A percentile compares a stretch with the other conserved stretches of the same genome.
phyloP scores from a whole-genome alignment of 2,797 vertebrate genomes.

The Parambassis ranga region DNA sequence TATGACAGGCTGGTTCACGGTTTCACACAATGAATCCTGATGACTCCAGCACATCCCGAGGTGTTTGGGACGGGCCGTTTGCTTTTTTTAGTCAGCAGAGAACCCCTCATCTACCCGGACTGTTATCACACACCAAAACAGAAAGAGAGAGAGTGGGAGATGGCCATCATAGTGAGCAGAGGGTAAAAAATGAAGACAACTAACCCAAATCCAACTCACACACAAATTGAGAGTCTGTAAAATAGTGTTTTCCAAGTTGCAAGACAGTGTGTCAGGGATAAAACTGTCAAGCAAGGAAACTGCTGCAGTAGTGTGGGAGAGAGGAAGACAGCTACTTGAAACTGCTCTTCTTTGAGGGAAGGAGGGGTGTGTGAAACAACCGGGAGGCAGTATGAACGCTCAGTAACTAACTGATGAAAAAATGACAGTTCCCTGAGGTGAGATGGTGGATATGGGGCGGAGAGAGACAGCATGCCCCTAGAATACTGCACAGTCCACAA shows the following conservation, averaged over 20 bases:
- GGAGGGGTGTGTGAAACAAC: constrained; percentile 47
- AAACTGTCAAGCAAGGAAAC: constrained; percentile 71
- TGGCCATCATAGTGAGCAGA: background rate
- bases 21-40: constrained; percentile 62
- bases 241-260: constrained; percentile 61
- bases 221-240: constrained; percentile 53
- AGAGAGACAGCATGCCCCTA: constrained; percentile 54
- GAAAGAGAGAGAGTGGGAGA: constrained; percentile 16
- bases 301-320: constrained; percentile 59
- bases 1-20: constrained; percentile 36
- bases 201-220: constrained; percentile 30
- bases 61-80: constrained; percentile 28
- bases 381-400: constrained; percentile 52
- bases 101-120: constrained; percentile 27
- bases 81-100: constrained; percentile 47
- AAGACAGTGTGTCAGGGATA: constrained; percentile 63
- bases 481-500: constrained; percentile 60
- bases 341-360: constrained; percentile 42
- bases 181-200: constrained; percentile 16
- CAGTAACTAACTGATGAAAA: constrained; percentile 67
- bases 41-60: constrained; percentile 59
- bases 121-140: constrained; percentile 46
- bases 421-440: constrained; percentile 74
- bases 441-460: constrained; percentile 59
- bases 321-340: constrained; percentile 63